Base-by-base conservation (phyloP, 2,888 invertebrate species). In the Apamea sordens region DNA sequence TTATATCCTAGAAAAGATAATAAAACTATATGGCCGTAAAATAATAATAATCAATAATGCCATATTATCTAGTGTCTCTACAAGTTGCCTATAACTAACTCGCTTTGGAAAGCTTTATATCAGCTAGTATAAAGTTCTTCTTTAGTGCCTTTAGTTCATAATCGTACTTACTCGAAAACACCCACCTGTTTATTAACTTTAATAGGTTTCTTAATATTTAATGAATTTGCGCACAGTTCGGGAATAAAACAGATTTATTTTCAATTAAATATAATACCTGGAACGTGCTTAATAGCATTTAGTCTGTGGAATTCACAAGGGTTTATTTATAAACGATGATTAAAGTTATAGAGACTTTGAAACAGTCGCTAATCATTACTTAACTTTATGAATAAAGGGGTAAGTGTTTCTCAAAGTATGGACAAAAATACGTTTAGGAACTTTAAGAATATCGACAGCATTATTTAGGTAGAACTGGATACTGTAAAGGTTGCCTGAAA, bases 31-130 rank as follows among this genome's bases (percentile, higher is more conserved):
- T 64, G 28, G 64, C 63, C n/a, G n/a, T 41, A n/a, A 59, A 76
- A 59, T 28, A 28, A n/a, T 32, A n/a, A 44, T 53, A 53, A 68
- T 36, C 13, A 61, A 72, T 61, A 73, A 59, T 65, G 13, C 24
- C 15, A 64, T 63, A 36, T 53, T 61, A 10, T 47, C 18, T 53
- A 50, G 32, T 32, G 44, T 61, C 18, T 47, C 47, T 56, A 8
- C 6, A 50, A 59, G 11, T 32, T 59, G 41, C 32, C 28, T 41
- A 50, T 59, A 32, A 41, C 56, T 56, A 24, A 56, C 61, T 79
- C 24, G 15, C 24, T 56, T 75, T 11, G 61, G 50, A 70, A 65
- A 70, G 32, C 69, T 70, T 76, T 80, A 65, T n/a, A 70, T 8
- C 5, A 15, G 15, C 41, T 13, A n/a, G 13, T 24, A 41, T 59